Conservation (phyloP, 2,113 vertebrate genomes). For the Myrmecophaga tridactyla region DNA sequence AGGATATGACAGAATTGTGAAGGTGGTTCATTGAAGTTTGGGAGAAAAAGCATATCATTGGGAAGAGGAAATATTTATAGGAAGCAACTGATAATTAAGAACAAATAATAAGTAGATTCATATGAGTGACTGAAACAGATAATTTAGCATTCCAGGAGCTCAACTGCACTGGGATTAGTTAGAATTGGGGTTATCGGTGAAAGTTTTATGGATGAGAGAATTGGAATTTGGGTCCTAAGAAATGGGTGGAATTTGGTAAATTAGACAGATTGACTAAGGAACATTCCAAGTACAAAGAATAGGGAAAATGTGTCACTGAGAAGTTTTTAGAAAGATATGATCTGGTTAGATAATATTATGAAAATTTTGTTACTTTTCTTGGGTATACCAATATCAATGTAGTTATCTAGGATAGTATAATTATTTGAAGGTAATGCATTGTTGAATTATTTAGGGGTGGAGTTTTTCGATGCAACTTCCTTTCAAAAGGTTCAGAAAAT, state of each 20-base stretch:
- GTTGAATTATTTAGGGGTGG: not conserved
- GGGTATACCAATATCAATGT: not conserved
- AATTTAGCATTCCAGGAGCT: not conserved
- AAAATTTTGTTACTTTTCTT: slow-evolving; percentile 9
- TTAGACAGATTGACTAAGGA: not conserved
- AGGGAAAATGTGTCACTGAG: not conserved
- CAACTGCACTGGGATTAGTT: not conserved
- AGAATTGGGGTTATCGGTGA: not conserved
- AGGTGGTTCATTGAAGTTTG: not conserved
- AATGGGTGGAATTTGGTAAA: not conserved
- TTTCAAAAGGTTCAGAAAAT: not conserved
- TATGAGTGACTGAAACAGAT: not conserved
- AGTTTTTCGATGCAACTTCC: slow-evolving; percentile 31
- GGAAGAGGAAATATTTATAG: slow-evolving; percentile 15
- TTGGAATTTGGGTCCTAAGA: not conserved
- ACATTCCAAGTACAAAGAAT: not conserved
- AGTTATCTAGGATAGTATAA: not conserved
- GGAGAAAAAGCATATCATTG: not conserved
- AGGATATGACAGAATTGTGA: not conserved
- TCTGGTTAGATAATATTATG: not conserved
- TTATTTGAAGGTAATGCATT: not conserved
- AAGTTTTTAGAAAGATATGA: slow-evolving; percentile 30
- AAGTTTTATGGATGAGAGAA: not conserved
- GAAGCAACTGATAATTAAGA: not conserved
- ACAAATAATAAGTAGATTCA: not conserved